A percentile compares a stretch with the other conserved stretches of the same genome.
Conservation (phyloP, 2,888 invertebrate genomes). For the Aricia artaxerxes region DNA sequence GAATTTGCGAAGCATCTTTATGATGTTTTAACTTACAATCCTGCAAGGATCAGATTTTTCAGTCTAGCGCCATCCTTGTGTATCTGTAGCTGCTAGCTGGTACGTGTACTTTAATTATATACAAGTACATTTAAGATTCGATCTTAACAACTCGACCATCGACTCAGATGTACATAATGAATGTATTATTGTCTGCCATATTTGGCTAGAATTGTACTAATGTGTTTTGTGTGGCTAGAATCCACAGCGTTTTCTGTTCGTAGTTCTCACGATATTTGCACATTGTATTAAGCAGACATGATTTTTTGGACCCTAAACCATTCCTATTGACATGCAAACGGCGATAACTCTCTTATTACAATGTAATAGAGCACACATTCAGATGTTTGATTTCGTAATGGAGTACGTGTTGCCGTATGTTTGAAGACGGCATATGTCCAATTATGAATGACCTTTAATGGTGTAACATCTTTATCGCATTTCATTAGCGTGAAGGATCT, state of each 20-base stretch:
- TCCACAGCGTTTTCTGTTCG: not conserved
- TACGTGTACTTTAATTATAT: not conserved
- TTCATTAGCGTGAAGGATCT: constrained; percentile 44
- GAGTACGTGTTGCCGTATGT: constrained; percentile 22
- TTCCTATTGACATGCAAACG: not conserved
- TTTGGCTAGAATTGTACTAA: not conserved
- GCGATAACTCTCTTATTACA: not conserved
- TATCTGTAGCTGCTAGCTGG: not conserved
- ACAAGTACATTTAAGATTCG: not conserved
- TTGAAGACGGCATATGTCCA: constrained; percentile 35
- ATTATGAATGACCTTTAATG: constrained; percentile 45
- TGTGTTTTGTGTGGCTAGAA: not conserved
- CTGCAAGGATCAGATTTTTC: not conserved
- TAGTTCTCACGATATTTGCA: constrained; percentile 24
- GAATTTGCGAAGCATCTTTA: not conserved
- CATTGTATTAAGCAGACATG: not conserved
- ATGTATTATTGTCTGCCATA: constrained; percentile 3
- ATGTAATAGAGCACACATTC: constrained; percentile 4
- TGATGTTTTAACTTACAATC: not conserved
- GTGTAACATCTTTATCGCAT: constrained; percentile 38
- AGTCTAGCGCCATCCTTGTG: not conserved
- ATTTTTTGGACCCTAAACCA: constrained; percentile 14
- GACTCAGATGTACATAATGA: not conserved
- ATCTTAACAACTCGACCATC: not conserved
- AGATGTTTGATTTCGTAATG: constrained; percentile 16